Base-by-base conservation (phyloP, 2,888 invertebrate genomes). In the Myopa tessellatipennis region DNA sequence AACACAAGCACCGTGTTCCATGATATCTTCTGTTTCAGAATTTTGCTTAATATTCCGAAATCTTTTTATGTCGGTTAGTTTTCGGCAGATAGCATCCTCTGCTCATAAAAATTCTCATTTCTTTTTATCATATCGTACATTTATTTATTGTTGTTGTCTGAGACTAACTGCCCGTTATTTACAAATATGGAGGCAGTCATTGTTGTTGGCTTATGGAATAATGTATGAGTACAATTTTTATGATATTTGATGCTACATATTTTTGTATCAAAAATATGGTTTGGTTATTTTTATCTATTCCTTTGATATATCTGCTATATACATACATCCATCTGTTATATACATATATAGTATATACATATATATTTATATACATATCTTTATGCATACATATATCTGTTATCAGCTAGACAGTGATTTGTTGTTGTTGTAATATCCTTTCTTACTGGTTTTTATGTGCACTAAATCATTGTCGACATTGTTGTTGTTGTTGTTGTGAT, bases 201-300 rank as follows among this genome's bases (percentile, higher is more conserved):
- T 60, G 45, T 65, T 80, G 78, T 78, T 65, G 79, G 80, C 78
- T 79, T 81, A 81, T 81, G 81, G 78, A 79, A 81, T 80, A 81
- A 79, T 81, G 79, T 81, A 80, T 79, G 79, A 80, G 80, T 78
- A 78, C 77, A 79, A 79, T 68, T 75, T 68, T 38, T 68, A 38
- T 75, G 55, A 26, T 68, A 68, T 60, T 77, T 67, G 52, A 10
- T 50, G n/a, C 10, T 18, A 34, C 36, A 12, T 67, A 45, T 74
- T 65, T 65, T 65, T n/a, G 14, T 34, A 50, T 36, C 67, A 10
- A 52, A 45, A 55, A 16, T 58, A 16, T 70, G 61, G 76, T 36
- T 79, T 76, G 76, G 77, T 52, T 77, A 55, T 80, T 80, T 80
- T 10, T 45, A 45, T 45, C 26, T 26, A 26, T 26, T 26, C 2